phyloP scores from a whole-genome alignment of 2,113 vertebrate species.

The Tinamus guttatus region DNA sequence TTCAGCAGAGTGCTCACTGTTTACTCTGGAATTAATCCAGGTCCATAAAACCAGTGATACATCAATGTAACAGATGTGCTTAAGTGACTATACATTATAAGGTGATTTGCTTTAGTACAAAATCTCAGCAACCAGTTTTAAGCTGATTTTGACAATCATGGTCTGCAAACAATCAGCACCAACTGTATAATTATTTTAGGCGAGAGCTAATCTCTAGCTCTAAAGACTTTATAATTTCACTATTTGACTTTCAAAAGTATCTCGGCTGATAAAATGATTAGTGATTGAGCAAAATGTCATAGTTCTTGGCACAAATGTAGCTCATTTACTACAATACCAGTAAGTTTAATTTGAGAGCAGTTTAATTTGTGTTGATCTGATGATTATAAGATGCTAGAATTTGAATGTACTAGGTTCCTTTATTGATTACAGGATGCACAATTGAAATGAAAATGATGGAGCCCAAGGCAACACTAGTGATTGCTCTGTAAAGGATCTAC shows the following conservation, averaged over 20 bases:
- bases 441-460: neutral
- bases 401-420: neutral
- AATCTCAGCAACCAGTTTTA: neutral
- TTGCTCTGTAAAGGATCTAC: neutral
- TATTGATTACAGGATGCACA: neutral
- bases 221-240: neutral
- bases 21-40: constrained; percentile 77
- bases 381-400: neutral
- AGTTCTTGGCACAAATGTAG: neutral
- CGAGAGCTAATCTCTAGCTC: neutral
- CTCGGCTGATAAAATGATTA: neutral
- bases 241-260: neutral
- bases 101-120: neutral
- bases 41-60: constrained; percentile 62
- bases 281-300: neutral
- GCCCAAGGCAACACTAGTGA: neutral
- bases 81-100: constrained; percentile 26
- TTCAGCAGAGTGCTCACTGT: constrained; percentile 57
- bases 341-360: neutral
- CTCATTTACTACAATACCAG: neutral
- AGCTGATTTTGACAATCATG: neutral
- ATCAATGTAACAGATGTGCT: constrained; percentile 46
- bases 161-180: neutral
- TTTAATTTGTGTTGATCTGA: neutral
- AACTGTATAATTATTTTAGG: neutral